These are phyloP conservation scores for Hydrozoanthus gracilis DNA, from an alignment of 92 coral and sea anemone species.

Conservation along the genomic window DNA sequence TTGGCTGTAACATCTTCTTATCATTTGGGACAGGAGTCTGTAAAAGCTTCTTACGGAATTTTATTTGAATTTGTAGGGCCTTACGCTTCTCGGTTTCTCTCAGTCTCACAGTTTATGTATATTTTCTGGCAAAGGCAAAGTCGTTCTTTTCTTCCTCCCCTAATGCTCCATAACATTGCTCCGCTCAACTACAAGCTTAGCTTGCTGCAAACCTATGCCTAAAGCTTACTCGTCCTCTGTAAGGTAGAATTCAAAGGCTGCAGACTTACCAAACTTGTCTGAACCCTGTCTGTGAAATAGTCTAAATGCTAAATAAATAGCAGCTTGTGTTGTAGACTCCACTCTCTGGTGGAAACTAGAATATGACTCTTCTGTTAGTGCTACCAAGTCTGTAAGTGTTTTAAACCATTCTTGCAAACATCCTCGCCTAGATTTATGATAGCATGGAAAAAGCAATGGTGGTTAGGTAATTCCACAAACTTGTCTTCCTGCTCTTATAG, in stretches of 20 bases:
- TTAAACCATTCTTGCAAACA: constrained; percentile 32
- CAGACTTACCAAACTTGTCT: constrained; percentile 22
- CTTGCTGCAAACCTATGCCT: background rate
- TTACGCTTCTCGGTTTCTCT: constrained; percentile 3
- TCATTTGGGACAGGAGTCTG: constrained; percentile 27
- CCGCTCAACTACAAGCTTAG: background rate
- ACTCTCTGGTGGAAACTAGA: background rate
- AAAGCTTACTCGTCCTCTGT: background rate
- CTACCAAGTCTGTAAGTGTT: constrained; percentile 26
- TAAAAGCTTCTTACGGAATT: constrained; percentile 5
- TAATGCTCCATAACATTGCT: constrained; percentile 18
- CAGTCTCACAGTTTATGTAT: background rate
- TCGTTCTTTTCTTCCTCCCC: constrained; percentile 24
- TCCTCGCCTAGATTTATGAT: constrained; percentile 35
- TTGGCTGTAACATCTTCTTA: background rate
- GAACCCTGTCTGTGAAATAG: constrained; percentile 17
- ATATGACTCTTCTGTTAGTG: constrained; percentile 10
- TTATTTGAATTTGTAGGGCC: background rate
- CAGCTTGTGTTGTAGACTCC: background rate
- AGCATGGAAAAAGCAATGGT: constrained; percentile 37
- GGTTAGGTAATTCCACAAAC: constrained; percentile 33
- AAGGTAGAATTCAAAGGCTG: background rate
- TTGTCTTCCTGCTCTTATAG: constrained; percentile 20
- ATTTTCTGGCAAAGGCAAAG: constrained; percentile 23
- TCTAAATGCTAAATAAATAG: constrained; percentile 1